Base-by-base conservation (phyloP, 1,140 invertebrate genomes). In the Zaprionus nigranus region DNA sequence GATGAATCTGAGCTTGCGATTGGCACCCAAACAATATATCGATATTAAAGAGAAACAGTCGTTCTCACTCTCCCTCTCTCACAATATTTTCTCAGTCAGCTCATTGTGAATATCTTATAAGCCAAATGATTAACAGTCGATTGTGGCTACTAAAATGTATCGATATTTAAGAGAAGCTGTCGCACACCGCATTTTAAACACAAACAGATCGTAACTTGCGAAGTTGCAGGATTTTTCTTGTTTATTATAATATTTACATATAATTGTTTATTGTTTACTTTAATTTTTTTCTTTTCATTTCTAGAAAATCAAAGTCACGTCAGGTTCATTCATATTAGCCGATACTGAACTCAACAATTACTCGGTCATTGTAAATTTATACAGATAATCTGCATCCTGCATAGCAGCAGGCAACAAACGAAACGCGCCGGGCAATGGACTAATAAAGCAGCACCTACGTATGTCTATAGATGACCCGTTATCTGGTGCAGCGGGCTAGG, bases 331-430 rank as follows among this genome's bases (percentile, higher is more conserved):
- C 15, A 24, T 34, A 74, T 73, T 67, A 59, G 40, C 24, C 22
- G 22, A 30, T 56, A 56, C 20, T 40, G 15, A 56, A 64, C 49
- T 7, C 62, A 26, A 40, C 62, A 30, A 30, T 34, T 46, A 57
- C 13, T 11, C n/a, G 71, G 36, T 54, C 24, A 54, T 53, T 75
- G 15, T 17, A 74, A 68, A 12, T 4, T 20, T 24, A 9, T 57
- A 36, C 30, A 75, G 68, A 76, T 76, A 43, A 72, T 9, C 56
- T 56, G 68, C 56, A 46, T 56, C 6, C 68, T 54, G 68, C 68
- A 22, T 72, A 38, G 61, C 56, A 72, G 68, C 68, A 20, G 53
- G 56, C 46, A 53, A 20, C 78, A 81, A 81, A 85, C 82, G 78
- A 74, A 46, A 30, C 7, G 15, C 26, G n/a, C 46, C 57, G 74